phyloP scores from a whole-genome alignment of 1,140 invertebrate species.

The Samia ricini region DNA sequence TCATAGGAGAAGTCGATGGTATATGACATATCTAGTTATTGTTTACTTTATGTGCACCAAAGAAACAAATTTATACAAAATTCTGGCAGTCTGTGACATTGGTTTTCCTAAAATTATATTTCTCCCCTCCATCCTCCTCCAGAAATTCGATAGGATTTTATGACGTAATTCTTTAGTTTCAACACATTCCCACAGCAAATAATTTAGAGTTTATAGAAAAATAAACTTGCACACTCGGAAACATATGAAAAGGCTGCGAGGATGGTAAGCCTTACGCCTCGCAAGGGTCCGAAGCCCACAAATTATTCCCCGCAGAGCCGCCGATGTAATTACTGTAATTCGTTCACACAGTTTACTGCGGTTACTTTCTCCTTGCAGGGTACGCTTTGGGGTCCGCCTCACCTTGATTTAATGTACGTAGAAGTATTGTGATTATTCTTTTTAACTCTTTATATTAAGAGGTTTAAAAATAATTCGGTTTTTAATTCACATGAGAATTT shows the following conservation, averaged over 20 bases:
- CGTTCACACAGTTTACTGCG: constrained; percentile 16
- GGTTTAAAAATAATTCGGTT: background rate
- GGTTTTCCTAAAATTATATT: no score
- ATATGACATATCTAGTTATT: no score
- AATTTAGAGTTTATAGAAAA: background rate
- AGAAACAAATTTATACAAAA: no score
- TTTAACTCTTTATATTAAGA: background rate
- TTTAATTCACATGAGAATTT: no score
- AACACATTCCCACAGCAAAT: no score
- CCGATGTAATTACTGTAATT: constrained; percentile 21
- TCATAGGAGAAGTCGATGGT: no score
- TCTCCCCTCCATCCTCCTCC: no score
- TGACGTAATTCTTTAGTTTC: no score
- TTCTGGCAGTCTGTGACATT: no score
- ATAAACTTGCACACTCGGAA: background rate
- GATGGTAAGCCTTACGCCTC: constrained; percentile 1
- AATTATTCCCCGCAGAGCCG: constrained; percentile 14
- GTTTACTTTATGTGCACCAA: no score
- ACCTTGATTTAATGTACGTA: constrained; percentile 8
- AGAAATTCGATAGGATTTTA: no score
- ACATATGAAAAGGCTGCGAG: background rate
- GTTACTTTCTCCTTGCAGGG: constrained; percentile 2
- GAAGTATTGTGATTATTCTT: background rate
- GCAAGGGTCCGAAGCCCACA: constrained; percentile 16
- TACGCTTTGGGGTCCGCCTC: background rate